Evolutionary conservation across 1,140 invertebrate species (phyloP).

Genomic region (Neodiprion virginianus): DNA sequence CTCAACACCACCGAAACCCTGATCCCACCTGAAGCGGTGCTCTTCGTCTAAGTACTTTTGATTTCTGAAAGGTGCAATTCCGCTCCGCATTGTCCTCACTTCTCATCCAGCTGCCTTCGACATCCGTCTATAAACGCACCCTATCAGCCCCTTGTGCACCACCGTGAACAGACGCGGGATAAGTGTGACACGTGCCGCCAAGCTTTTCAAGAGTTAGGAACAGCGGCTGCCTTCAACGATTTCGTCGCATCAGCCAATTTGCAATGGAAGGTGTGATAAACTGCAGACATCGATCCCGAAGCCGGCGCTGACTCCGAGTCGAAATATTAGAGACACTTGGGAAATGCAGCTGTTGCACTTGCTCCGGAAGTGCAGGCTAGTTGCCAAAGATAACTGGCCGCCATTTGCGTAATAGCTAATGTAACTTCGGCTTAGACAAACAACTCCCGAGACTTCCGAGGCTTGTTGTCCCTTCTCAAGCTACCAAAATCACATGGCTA

Average conservation of each 20-base stretch:
- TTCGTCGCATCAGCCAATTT: not conserved
- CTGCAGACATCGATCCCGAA: not conserved
- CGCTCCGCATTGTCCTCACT: too few relatives aligned
- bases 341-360: constrained; percentile 3
- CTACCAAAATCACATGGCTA: not conserved
- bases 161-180: not conserved
- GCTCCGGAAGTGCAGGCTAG: not conserved
- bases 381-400: not conserved
- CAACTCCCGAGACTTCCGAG: not conserved
- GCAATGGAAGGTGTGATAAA: not conserved
- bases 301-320: not conserved
- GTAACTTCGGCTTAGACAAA: not conserved
- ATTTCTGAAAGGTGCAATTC: too few relatives aligned
- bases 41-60: too few relatives aligned
- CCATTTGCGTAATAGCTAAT: not conserved
- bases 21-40: too few relatives aligned
- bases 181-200: not conserved
- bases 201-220: too few relatives aligned
- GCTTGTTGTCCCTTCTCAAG: not conserved
- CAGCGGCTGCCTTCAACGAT: not conserved
- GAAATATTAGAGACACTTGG: not conserved
- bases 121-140: not conserved
- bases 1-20: too few relatives aligned
- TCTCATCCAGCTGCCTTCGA: not conserved
- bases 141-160: not conserved